These are phyloP conservation scores for Myanophis thanlyinensis DNA, from an alignment of 2,113 vertebrate species.

Conservation along the genomic window DNA sequence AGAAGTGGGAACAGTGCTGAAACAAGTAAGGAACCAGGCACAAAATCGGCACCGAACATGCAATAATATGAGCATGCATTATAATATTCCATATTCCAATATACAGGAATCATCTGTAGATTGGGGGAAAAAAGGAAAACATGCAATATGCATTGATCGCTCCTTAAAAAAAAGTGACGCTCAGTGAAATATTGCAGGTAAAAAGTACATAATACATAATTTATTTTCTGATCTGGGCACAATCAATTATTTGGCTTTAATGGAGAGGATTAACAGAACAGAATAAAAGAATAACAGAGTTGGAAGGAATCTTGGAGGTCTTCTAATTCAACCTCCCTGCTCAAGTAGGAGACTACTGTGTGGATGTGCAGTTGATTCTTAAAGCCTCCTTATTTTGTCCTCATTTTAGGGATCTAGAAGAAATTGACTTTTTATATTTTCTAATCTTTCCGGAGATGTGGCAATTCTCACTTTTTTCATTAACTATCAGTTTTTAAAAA, in stretches of 20 bases:
- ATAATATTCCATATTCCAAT: not conserved
- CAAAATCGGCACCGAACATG: too few species aligned
- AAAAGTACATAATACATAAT: not conserved
- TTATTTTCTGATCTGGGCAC: too few species aligned
- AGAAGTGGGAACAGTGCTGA: not conserved
- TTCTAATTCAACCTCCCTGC: too few species aligned
- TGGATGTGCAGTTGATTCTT: too few species aligned
- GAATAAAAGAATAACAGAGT: too few species aligned
- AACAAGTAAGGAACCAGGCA: not conserved
- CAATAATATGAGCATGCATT: too few species aligned
- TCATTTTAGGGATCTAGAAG: not conserved
- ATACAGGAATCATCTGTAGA: not conserved
- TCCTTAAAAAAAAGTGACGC: not conserved
- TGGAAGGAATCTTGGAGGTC: too few species aligned
- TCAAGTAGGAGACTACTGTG: too few species aligned
- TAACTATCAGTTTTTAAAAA: not conserved
- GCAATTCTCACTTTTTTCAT: not conserved
- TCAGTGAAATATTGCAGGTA: not conserved
- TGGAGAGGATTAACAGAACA: too few species aligned
- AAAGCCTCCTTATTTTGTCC: not conserved
- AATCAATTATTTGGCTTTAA: too few species aligned
- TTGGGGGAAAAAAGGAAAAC: not conserved
- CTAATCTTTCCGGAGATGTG: not conserved
- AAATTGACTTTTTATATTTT: not conserved
- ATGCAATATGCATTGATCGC: not conserved